Evolutionary conservation across 2,888 invertebrate species (phyloP), one percentile per base, ranked within the genome.

Genomic region (Calameuta pallipes): DNA sequence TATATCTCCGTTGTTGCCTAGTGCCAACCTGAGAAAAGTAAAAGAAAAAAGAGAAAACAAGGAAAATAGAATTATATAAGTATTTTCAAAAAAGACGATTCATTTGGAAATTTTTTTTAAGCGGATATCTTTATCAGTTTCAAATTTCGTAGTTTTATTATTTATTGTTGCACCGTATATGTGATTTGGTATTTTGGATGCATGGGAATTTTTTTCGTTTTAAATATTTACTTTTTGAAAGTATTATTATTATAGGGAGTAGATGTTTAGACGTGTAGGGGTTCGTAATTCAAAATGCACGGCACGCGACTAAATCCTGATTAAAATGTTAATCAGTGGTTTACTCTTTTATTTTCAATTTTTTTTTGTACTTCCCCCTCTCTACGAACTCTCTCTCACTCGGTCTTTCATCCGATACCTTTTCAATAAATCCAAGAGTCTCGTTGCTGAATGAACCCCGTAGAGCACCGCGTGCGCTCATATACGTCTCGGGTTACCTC

Each of bases 401-500:
- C 56, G 68, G 81, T 80, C 76, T 80, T 83, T 82, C 85, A 87
- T 85, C 86, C 87, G 87, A 90, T 90, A 90, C 90, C 90, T 89
- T 90, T 90, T 89, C 90, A 89, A 90, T 89, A 88, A 88, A 85
- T 87, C 85, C 82, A 82, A 80, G 83, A 85, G 87, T 86, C 86
- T 86, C 82, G 86, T 84, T 84, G 85, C 82, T 88, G 89, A 90
- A 89, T 88, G 85, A 85, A 75, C 79, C 79, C 79, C 83, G 82
- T 75, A 84, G 82, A 80, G 85, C 84, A 87, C 89, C 88, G 85
- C 81, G 86, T 87, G 87, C 85, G 87, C 87, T 84, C 87, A 88
- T 89, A 89, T 88, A 87, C 86, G 86, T 90, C 90, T 90, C 90
- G 87, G 87, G 90, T 90, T 90, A 90, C 90, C 88, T 89, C 89